Evolutionary conservation across 2,888 invertebrate species (phyloP), one percentile per base, ranked within the genome.

Genomic region (Drosophila mettleri): DNA sequence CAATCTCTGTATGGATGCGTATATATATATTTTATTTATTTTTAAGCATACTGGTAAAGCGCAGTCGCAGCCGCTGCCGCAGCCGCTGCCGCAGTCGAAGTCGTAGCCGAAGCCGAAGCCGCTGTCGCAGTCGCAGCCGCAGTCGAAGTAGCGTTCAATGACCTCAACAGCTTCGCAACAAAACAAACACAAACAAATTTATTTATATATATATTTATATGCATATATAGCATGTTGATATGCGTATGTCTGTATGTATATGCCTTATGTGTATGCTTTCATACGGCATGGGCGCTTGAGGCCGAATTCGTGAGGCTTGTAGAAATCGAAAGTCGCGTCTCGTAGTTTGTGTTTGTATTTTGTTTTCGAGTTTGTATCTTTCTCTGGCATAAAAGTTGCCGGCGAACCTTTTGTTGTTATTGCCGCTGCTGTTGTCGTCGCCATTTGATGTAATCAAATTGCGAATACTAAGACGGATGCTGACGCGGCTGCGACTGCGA

Each of bases 361-460:
- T 52, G 22, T 63, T 51, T 54, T 41, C 65, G 39, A 64, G 48
- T 51, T 54, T 75, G 52, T 73, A 43, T 74, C 64, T 79, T 74
- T 79, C 65, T 79, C 59, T 77, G 73, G 61, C 72, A 72, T 68
- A 72, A 85, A 75, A 66, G 62, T 48, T 41, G 36, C 8, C 18
- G 31, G 29, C 36, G 29, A 38, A 16, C 53, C 52, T 59, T 45
- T 38, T 52, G 49, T 39, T 53, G n/a, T 7, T 41, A 48, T 48
- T 59, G 41, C 14, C 24, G 45, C 55, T 67, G 57, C 58, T 69
- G 64, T 41, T 76, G 67, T 73, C 64, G 69, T 63, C 51, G 63
- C 46, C 57, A 48, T 63, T 83, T 85, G 86, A 85, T 85, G 88
- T 86, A 85, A 85, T 85, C 88, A 83, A 83, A 83, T 88, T 70